Percentiles rank a stretch among this genome's conserved stretches.
phyloP scores from a whole-genome alignment of 2,888 invertebrate genomes.

The Plusia festucae region DNA sequence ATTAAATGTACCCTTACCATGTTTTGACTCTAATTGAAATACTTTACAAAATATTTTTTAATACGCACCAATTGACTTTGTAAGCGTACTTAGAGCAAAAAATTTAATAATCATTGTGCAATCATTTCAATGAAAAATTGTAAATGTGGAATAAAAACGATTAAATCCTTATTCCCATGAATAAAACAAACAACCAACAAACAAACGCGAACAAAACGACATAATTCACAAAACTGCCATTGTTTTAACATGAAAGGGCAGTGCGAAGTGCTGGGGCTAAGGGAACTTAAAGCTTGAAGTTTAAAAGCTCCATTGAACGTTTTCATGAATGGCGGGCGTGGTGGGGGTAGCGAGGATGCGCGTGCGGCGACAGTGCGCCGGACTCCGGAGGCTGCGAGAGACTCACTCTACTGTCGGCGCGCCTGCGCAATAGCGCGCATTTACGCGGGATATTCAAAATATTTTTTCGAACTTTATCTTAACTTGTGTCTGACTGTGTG shows the following conservation, averaged over 20 bases:
- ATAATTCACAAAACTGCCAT: slow-evolving; percentile 26
- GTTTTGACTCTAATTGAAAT: too few species aligned
- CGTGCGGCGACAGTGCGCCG: slow-evolving; percentile 67
- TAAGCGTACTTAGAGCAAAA: too few species aligned
- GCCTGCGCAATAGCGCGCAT: slow-evolving; percentile 72
- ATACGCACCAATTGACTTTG: too few species aligned
- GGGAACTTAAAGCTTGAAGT: slow-evolving; percentile 12
- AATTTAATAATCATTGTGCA: not conserved
- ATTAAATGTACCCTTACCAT: too few species aligned
- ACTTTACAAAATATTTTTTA: too few species aligned
- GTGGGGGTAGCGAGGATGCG: slow-evolving; percentile 77
- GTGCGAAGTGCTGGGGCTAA: slow-evolving; percentile 36
- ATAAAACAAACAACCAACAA: not conserved
- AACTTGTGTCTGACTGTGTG: slow-evolving; percentile 70
- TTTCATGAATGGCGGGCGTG: slow-evolving; percentile 83
- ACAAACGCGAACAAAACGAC: slow-evolving; percentile 13
- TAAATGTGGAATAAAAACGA: not conserved
- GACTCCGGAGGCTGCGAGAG: slow-evolving; percentile 75
- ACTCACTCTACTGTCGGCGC: slow-evolving; percentile 73
- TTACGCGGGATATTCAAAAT: slow-evolving; percentile 79
- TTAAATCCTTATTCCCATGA: not conserved
- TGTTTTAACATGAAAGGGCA: slow-evolving; percentile 36
- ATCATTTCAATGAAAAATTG: not conserved
- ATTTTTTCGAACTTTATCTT: slow-evolving; percentile 55
- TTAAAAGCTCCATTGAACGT: slow-evolving; percentile 71